phyloP scores from a whole-genome alignment of 2,888 invertebrate genomes.

The Mimumesa dahlbomi region DNA sequence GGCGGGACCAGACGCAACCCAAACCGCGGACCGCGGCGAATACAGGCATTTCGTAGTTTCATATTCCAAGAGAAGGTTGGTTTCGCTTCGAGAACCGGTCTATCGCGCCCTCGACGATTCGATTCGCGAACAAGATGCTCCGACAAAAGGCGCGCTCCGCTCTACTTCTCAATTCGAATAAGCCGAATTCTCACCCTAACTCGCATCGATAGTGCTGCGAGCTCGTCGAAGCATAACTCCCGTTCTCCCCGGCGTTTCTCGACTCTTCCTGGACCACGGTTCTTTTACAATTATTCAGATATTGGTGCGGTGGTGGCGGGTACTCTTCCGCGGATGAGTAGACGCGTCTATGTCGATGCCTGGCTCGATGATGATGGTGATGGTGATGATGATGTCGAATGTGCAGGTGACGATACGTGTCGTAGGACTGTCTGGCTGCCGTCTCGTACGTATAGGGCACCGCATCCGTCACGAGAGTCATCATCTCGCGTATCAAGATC shows the following conservation, averaged over 20 bases:
- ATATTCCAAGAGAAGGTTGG: too few species aligned
- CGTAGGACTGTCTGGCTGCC: slow-evolving; percentile 74
- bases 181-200: slow-evolving; percentile 61
- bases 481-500: slow-evolving; percentile 69
- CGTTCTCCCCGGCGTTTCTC: slow-evolving; percentile 66
- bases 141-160: too few species aligned
- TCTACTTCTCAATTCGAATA: too few species aligned
- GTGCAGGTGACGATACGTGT: slow-evolving; percentile 54
- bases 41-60: too few species aligned
- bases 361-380: slow-evolving; percentile 60
- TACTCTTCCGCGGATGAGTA: slow-evolving; percentile 64
- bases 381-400: slow-evolving; percentile 53
- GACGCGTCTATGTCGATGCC: slow-evolving; percentile 61
- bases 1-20: too few species aligned
- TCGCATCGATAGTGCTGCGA: slow-evolving; percentile 69
- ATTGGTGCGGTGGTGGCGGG: slow-evolving; percentile 36
- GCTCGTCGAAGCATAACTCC: slow-evolving; percentile 59
- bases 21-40: too few species aligned
- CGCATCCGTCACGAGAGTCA: slow-evolving; percentile 78
- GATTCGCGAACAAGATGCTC: too few species aligned
- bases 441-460: slow-evolving; percentile 75
- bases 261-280: slow-evolving; percentile 68
- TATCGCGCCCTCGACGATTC: too few species aligned
- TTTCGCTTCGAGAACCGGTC: too few species aligned
- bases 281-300: slow-evolving; percentile 31